Percentiles rank a stretch among this genome's conserved stretches.
phyloP scores from a whole-genome alignment of 2,888 invertebrate genomes.

The Globia sparganii region DNA sequence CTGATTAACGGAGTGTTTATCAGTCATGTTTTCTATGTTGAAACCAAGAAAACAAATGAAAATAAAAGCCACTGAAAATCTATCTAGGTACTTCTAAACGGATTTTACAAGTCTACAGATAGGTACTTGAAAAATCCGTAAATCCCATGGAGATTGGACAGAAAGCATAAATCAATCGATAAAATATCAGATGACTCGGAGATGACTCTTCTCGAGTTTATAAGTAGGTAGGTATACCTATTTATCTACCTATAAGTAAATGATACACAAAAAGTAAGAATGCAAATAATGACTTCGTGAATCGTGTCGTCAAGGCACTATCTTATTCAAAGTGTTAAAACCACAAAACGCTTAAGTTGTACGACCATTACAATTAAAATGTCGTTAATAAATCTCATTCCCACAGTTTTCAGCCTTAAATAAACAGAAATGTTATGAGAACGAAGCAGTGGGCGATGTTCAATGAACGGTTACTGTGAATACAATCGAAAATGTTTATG shows the following conservation, averaged over 20 bases:
- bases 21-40: background rate
- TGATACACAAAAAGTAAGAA: no score
- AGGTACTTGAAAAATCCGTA: background rate
- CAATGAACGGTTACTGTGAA: conserved; percentile 59
- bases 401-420: conserved; percentile 58
- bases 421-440: conserved; percentile 73
- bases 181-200: background rate
- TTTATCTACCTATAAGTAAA: background rate
- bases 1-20: background rate
- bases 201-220: background rate
- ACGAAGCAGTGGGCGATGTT: conserved; percentile 57
- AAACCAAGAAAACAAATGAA: background rate
- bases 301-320: conserved; percentile 1
- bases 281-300: background rate
- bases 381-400: conserved; percentile 43
- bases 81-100: background rate
- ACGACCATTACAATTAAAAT: conserved; percentile 8
- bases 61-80: background rate
- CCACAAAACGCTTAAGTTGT: conserved; percentile 22
- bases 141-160: background rate
- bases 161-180: background rate
- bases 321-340: conserved; percentile 10
- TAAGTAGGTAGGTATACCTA: background rate
- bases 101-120: background rate
- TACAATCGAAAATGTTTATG: conserved; percentile 67